Conservation (phyloP, 2,797 vertebrate species). For the Tokudaia muenninki region DNA sequence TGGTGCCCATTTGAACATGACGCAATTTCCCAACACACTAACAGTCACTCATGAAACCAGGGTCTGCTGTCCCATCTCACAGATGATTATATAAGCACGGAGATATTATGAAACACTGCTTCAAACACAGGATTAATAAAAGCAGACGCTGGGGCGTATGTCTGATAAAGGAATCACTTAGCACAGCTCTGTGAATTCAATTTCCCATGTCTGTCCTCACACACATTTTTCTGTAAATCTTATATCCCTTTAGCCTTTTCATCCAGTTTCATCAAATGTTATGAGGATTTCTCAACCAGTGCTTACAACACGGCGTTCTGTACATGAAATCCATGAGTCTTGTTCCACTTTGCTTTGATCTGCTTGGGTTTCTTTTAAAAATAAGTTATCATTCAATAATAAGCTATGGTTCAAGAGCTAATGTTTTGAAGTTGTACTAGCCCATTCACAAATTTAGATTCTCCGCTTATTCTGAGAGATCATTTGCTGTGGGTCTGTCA, state of each 20-base stretch:
- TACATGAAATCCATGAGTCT: slow-evolving; percentile 23
- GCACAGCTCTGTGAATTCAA: neutral
- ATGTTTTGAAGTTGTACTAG: slow-evolving; percentile 17
- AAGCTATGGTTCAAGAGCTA: slow-evolving; percentile 39
- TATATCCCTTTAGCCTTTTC: slow-evolving; percentile 45
- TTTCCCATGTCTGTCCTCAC: slow-evolving; percentile 23
- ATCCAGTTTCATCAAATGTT: slow-evolving; percentile 45
- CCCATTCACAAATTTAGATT: slow-evolving; percentile 15
- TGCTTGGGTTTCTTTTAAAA: neutral
- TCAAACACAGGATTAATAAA: neutral
- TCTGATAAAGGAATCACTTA: slow-evolving; percentile 49
- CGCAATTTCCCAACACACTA: slow-evolving; percentile 63
- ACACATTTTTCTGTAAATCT: slow-evolving; percentile 51
- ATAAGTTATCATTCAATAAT: slow-evolving; percentile 6
- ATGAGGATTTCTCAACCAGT: slow-evolving; percentile 48
- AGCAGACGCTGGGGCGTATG: neutral
- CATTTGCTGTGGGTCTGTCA: neutral
- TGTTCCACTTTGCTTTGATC: neutral
- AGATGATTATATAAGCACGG: neutral
- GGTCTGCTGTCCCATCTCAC: slow-evolving; percentile 24
- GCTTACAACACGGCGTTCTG: slow-evolving; percentile 12
- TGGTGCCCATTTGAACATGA: slow-evolving; percentile 65
- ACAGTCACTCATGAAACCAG: slow-evolving; percentile 29
- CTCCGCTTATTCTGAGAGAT: neutral
- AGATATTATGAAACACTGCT: neutral